Conservation (phyloP, 1,140 invertebrate species). For the Hycleus cichorii region DNA sequence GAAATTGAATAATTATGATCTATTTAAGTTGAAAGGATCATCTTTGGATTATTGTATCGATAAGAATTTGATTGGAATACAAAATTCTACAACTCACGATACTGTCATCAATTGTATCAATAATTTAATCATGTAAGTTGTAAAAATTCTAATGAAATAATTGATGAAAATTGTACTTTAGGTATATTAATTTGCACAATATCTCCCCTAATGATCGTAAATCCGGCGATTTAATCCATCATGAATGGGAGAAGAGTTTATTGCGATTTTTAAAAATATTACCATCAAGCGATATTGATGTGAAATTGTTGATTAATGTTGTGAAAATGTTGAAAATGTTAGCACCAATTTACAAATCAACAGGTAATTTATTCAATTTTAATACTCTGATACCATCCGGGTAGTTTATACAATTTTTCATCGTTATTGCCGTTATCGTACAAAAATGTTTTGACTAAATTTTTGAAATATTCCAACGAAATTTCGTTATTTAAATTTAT, state of each 20-base stretch:
- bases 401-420: too few species aligned
- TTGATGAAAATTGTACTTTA: constrained; percentile 22
- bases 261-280: constrained; percentile 50
- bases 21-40: constrained; percentile 42
- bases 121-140: constrained; percentile 48
- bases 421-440: too few species aligned
- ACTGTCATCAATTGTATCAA: constrained; percentile 47
- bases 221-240: constrained; percentile 35
- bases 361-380: constrained; percentile 15
- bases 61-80: constrained; percentile 47
- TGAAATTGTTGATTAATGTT: constrained; percentile 47
- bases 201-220: constrained; percentile 12
- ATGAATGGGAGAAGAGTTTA: constrained; percentile 54
- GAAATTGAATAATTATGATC: constrained; percentile 43
- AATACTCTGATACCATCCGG: too few species aligned
- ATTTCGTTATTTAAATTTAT: neutral
- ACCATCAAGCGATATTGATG: constrained; percentile 53
- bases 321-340: constrained; percentile 48
- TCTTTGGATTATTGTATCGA: constrained; percentile 45
- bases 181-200: constrained; percentile 31
- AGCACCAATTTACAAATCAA: constrained; percentile 26
- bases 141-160: constrained; percentile 4
- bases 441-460: too few species aligned
- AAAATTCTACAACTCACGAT: constrained; percentile 52
- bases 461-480: too few species aligned